These are phyloP conservation scores for Myiotriccus ornatus DNA, from an alignment of 2,797 vertebrate species.

Conservation along the genomic window DNA sequence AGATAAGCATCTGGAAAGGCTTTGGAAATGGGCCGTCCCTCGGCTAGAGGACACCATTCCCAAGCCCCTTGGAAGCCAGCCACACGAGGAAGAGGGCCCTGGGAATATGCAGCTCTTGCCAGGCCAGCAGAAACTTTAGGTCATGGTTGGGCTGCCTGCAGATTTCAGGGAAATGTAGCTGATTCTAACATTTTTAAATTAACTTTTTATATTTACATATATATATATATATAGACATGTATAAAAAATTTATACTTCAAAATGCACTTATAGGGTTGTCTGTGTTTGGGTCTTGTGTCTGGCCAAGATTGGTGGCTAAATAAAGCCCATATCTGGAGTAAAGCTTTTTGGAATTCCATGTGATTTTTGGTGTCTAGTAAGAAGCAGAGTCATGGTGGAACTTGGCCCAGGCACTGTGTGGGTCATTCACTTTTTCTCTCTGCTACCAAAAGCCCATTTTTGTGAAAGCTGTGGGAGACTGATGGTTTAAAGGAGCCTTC, in stretches of 20 bases:
- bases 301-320: not conserved
- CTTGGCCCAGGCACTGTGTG: not conserved
- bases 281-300: not conserved
- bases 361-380: not conserved
- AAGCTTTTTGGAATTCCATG: not conserved
- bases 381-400: not conserved
- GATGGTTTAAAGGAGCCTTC: not conserved
- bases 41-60: not conserved
- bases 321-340: not conserved
- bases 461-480: not conserved
- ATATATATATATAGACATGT: fast-evolving
- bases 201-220: not conserved
- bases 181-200: not conserved
- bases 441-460: not conserved
- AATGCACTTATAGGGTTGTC: not conserved
- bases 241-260: not conserved
- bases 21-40: not conserved
- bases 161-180: not conserved
- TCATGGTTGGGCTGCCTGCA: not conserved
- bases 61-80: constrained; percentile 3
- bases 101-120: not conserved
- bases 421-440: not conserved
- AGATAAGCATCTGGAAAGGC: constrained; percentile 31
- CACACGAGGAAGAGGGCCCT: not conserved
- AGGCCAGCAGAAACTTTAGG: not conserved